Evolutionary conservation across 1,140 invertebrate species (phyloP).

Genomic region (Cyrtorhinus lividipennis): DNA sequence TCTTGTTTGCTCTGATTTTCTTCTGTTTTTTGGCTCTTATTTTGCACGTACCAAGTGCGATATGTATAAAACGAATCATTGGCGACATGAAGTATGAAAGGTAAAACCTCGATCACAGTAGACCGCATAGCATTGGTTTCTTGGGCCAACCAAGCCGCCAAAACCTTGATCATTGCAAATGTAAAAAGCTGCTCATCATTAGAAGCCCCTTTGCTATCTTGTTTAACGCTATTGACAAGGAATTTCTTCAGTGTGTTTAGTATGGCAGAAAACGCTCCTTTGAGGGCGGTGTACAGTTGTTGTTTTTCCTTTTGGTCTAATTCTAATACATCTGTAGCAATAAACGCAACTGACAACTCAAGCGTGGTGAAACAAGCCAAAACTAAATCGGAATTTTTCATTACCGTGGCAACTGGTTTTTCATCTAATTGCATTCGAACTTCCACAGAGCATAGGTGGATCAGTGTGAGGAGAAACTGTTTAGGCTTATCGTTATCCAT

Average conservation of each 20-base stretch:
- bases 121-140: slow-evolving; percentile 78
- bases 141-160: slow-evolving; percentile 78
- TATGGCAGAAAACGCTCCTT: slow-evolving; percentile 74
- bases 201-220: slow-evolving; percentile 38
- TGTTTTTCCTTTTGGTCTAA: slow-evolving; percentile 81
- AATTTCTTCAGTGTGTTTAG: slow-evolving; percentile 56
- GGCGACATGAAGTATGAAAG: slow-evolving; percentile 58
- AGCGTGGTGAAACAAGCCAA: slow-evolving; percentile 70
- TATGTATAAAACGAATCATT: slow-evolving; percentile 68
- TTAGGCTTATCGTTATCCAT: slow-evolving; percentile 61
- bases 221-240: slow-evolving; percentile 37
- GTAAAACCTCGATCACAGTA: slow-evolving; percentile 62
- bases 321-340: slow-evolving; percentile 64
- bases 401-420: slow-evolving; percentile 55
- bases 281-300: slow-evolving; percentile 74
- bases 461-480: slow-evolving; percentile 65
- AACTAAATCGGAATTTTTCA: slow-evolving; percentile 56
- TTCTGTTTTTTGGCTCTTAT: slow-evolving; percentile 39
- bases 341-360: slow-evolving; percentile 63
- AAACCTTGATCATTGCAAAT: slow-evolving; percentile 63
- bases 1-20: slow-evolving; percentile 32
- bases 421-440: slow-evolving; percentile 84
- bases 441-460: slow-evolving; percentile 80
- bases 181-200: slow-evolving; percentile 51
- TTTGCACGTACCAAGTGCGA: slow-evolving; percentile 30